Evolutionary conservation across 1,140 invertebrate genomes (phyloP).

Genomic region (Nylanderia fulva): DNA sequence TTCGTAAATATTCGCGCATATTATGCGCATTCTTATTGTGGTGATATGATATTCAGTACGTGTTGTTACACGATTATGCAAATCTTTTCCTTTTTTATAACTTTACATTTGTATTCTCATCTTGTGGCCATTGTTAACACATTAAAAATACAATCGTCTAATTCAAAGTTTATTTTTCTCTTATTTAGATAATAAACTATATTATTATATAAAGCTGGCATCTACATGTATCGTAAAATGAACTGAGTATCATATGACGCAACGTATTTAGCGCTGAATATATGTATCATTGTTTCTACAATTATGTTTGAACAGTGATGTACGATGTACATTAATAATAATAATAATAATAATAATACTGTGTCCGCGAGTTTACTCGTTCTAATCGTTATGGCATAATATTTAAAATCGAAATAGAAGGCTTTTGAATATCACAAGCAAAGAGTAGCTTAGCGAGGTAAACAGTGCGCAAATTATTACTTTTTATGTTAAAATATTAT

Average conservation of each 20-base stretch:
- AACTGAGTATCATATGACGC: background rate
- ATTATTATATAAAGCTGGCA: background rate
- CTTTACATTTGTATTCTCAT: background rate
- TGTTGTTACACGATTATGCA: background rate
- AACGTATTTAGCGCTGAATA: background rate
- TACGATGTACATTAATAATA: slow-evolving; percentile 33
- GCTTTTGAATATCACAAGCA: too few species aligned
- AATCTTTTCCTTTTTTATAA: slow-evolving; percentile 3
- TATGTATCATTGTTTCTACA: slow-evolving; percentile 34
- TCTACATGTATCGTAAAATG: slow-evolving; percentile 1
- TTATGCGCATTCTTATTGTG: background rate
- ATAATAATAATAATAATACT: background rate
- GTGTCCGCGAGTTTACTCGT: background rate
- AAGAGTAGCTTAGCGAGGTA: too few species aligned
- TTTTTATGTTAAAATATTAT: too few species aligned
- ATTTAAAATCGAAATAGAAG: slow-evolving; percentile 5
- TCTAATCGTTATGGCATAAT: slow-evolving; percentile 34
- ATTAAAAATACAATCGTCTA: background rate
- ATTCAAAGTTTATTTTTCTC: too few species aligned
- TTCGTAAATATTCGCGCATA: background rate
- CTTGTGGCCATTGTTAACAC: background rate
- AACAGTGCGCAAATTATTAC: too few species aligned
- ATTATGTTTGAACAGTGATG: slow-evolving; percentile 23
- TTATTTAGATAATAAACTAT: too few species aligned
- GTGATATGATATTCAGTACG: background rate